phyloP scores from a whole-genome alignment of 2,113 vertebrate genomes.

The Lucifuga dentata region DNA sequence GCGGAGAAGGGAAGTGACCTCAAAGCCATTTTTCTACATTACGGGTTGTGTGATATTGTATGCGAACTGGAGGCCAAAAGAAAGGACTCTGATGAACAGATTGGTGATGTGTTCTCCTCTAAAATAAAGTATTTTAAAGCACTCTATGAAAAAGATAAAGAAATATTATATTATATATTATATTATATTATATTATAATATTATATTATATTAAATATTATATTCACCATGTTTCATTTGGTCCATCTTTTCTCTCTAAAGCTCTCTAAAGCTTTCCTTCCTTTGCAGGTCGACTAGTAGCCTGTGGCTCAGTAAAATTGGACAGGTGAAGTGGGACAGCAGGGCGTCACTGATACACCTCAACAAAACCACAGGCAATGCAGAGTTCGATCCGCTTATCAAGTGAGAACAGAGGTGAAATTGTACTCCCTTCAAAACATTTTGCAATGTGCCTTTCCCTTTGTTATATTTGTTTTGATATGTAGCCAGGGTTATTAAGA shows the following conservation, averaged over 20 bases:
- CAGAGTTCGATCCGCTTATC: constrained; percentile 64
- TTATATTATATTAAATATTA: too few species aligned
- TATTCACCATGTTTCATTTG: constrained; percentile 16
- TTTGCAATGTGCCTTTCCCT: constrained; percentile 2
- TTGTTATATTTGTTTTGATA: constrained; percentile 31
- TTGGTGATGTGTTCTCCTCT: not conserved
- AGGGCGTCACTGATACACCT: constrained; percentile 69
- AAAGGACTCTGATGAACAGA: constrained; percentile 11
- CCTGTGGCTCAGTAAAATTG: constrained; percentile 74
- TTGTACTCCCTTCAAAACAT: not conserved
- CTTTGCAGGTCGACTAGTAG: constrained; percentile 41
- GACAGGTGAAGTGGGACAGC: constrained; percentile 69
- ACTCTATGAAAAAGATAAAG: constrained; percentile 10
- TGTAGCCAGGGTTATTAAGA: constrained; percentile 21
- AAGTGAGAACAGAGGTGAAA: constrained; percentile 39
- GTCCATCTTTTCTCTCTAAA: constrained; percentile 5
- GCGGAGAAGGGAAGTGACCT: constrained; percentile 23
- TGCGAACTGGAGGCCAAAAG: constrained; percentile 9
- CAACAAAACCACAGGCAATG: constrained; percentile 54
- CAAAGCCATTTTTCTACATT: constrained; percentile 13
- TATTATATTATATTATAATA: too few species aligned
- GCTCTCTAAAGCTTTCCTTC: constrained; percentile 10
- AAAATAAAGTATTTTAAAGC: not conserved
- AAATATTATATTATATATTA: too few species aligned
- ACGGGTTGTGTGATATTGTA: constrained; percentile 26